phyloP scores from a whole-genome alignment of 2,113 vertebrate genomes.

The Gobio gobio region DNA sequence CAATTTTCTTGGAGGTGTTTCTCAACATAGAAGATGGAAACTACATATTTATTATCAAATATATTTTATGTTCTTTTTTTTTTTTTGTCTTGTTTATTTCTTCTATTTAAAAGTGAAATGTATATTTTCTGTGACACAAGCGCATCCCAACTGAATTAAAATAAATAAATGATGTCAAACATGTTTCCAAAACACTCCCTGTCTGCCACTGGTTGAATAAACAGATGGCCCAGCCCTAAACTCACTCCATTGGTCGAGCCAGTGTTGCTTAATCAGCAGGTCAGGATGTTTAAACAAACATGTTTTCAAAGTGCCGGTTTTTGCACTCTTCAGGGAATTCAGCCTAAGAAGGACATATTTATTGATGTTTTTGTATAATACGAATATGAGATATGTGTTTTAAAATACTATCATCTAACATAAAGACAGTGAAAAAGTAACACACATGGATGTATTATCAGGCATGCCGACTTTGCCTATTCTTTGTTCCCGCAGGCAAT shows the following conservation, averaged over 20 bases:
- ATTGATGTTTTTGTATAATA: not conserved
- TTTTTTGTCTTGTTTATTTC: too few species aligned
- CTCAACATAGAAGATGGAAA: too few species aligned
- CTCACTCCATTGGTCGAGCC: not conserved
- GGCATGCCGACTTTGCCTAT: not conserved
- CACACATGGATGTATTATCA: not conserved
- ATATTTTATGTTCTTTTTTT: not conserved
- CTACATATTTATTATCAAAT: too few species aligned
- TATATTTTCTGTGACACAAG: not conserved
- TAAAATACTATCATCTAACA: not conserved
- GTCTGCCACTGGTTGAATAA: not conserved
- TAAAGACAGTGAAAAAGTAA: not conserved
- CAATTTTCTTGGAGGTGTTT: too few species aligned
- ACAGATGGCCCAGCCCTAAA: not conserved
- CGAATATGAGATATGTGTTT: not conserved
- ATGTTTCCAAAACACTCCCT: not conserved
- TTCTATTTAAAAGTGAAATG: not conserved
- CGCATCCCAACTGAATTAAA: not conserved
- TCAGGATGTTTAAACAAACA: not conserved
- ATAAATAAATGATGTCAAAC: not conserved
- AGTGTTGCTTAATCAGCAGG: not conserved
- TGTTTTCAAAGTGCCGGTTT: not conserved
- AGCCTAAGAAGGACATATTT: not conserved
- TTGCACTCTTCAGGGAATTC: too few species aligned
- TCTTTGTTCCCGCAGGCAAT: not conserved